Percentiles rank a stretch among this genome's conserved stretches.
phyloP scores from a whole-genome alignment of 2,888 invertebrate species.

The Metellina segmentata region DNA sequence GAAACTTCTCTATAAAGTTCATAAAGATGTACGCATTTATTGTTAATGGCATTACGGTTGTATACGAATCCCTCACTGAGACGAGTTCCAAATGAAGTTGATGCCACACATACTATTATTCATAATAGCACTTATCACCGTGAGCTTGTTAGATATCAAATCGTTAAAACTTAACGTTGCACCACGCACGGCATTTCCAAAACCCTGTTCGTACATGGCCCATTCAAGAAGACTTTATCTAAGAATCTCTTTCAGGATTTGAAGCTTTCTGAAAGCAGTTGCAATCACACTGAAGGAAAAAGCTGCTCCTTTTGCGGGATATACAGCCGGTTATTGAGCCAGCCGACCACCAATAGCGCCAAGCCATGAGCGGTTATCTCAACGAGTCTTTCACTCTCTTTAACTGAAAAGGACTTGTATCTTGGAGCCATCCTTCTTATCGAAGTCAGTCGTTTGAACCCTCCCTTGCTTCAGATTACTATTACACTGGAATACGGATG shows the following conservation, averaged over 20 bases:
- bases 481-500: conserved; percentile 33
- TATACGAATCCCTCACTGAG: too few relatives aligned
- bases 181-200: too few relatives aligned
- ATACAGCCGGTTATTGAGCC: neutral
- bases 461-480: conserved; percentile 35
- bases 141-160: too few relatives aligned
- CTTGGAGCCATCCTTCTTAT: conserved; percentile 55
- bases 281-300: conserved; percentile 46
- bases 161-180: too few relatives aligned
- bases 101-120: too few relatives aligned
- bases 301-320: conserved; percentile 9
- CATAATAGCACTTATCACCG: too few relatives aligned
- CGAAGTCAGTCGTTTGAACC: conserved; percentile 56
- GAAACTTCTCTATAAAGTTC: too few relatives aligned
- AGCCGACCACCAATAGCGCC: conserved; percentile 65
- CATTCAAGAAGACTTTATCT: conserved; percentile 21
- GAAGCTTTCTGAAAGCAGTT: conserved; percentile 22
- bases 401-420: conserved; percentile 47
- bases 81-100: too few relatives aligned
- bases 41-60: too few relatives aligned
- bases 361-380: conserved; percentile 50
- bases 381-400: conserved; percentile 54
- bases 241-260: conserved; percentile 42
- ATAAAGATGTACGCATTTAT: too few relatives aligned
- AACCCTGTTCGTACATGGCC: neutral